Evolutionary conservation across 2,888 invertebrate species (phyloP), one percentile per base, ranked within the genome.

Genomic region (Mythimna pallens): DNA sequence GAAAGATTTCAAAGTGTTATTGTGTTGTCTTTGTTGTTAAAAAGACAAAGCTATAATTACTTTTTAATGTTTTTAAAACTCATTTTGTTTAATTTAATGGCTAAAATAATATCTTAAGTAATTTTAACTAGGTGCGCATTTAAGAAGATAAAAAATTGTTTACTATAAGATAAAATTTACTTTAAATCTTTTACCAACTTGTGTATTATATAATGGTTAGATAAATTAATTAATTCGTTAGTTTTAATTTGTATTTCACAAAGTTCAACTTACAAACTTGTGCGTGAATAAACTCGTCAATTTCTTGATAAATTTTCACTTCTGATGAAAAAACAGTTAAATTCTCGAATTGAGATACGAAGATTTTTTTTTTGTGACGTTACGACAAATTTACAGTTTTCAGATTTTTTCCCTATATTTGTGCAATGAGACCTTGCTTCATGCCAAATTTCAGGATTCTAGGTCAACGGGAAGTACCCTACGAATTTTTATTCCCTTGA

Each of bases 31-130:
- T 70, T 82, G 58, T 73, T 70, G 65, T 64, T 82, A 63, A 80
- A 80, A 84, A 71, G 70, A 75, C 71, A 62, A 65, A 74, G 50
- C 65, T 47, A 10, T 84, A 75, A 79, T 78, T 73, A 59, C 52
- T 67, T 52, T 54, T 75, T 82, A 76, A 69, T 82, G 73, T 78
- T 73, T 62, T 55, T 61, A 50, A 69, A 73, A 75, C 69, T 62
- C 64, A 69, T 65, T 73, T 80, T 67, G 54, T 78, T 83, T 64
- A 43, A 62, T 77, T 73, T 59, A 76, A 76, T 65, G 22, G 22
- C 59, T 62, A 52, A 64, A 59, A 50, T 10, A 52, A 68, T 65
- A 64, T 57, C 65, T 30, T 30, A 40, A 58, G 20, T 52, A 20
- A 59, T 34, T 65, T 47, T n/a, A 75, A 75, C 47, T 14, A 30